Evolutionary conservation across 2,888 invertebrate species (phyloP), one percentile per base, ranked within the genome.

Genomic region (Myopa testacea): DNA sequence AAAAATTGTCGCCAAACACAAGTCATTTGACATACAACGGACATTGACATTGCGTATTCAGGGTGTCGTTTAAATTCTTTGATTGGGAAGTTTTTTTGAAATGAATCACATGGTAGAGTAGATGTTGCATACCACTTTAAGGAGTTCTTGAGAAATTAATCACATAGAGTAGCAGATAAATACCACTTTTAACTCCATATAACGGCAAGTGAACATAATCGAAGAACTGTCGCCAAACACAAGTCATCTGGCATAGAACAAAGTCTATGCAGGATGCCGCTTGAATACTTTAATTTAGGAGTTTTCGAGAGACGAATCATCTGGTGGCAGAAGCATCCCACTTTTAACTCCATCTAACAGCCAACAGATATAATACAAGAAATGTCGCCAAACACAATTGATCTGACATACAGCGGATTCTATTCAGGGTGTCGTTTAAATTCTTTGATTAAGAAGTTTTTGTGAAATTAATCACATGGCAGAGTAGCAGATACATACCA

Each of bases 241-340:
- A 63, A 83, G 82, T 83, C 83, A 80, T 82, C 84, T 84, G 82
- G 38, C 77, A 78, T 81, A 80, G 77, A 77, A 80, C 80, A 68
- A 6, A n/a, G 14, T 81, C 78, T 78, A 80, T 73, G 77, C 81
- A 82, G 68, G 67, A 68, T 73, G 73, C 77, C 77, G 77, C 67
- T 77, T 50, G 73, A 50, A 72, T 73, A 55, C 69, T 38, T 76
- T 72, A 4, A 55, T 77, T 19, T 77, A 14, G 77, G 78, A 78
- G 78, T 65, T 26, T 68, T 78, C 81, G 81, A 82, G 81, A 82
- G 82, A 81, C 78, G 77, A 76, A 76, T 74, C 75, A 69, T 58
- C 26, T 12, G 12, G n/a, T 37, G n/a, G 19, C 71, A 71, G 77
- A 74, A 81, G 62, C 78, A 80, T 83, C 80, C 76, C 82, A 82